Evolutionary conservation across 2,797 vertebrate species (phyloP).

Genomic region (Tolypeutes matacus): DNA sequence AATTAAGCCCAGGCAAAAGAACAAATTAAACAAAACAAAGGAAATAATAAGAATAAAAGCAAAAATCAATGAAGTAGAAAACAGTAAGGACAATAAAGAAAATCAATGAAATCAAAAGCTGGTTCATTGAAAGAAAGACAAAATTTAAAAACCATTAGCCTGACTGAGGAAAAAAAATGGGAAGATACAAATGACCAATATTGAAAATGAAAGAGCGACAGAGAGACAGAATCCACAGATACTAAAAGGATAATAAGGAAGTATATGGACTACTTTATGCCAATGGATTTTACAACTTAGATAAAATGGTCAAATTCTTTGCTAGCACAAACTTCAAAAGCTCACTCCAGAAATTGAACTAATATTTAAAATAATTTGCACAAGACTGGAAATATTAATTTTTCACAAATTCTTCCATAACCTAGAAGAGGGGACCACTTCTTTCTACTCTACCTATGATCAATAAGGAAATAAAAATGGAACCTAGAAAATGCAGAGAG

Average conservation of each 20-base stretch:
- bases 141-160: neutral
- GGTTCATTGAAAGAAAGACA: neutral
- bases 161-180: neutral
- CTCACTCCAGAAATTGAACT: neutral
- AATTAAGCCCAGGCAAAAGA: neutral
- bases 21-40: neutral
- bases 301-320: neutral
- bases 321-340: neutral
- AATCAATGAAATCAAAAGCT: neutral
- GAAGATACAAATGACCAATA: neutral
- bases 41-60: neutral
- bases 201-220: neutral
- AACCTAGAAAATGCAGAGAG: neutral
- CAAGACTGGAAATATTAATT: neutral
- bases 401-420: neutral
- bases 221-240: neutral
- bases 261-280: neutral
- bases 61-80: neutral
- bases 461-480: slow-evolving; percentile 19
- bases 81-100: neutral
- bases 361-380: neutral
- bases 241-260: neutral
- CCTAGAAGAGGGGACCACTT: neutral
- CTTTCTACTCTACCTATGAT: neutral
- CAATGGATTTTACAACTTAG: neutral